Evolutionary conservation across 2,113 vertebrate genomes (phyloP).

Genomic region (Planiliza haematocheilus): DNA sequence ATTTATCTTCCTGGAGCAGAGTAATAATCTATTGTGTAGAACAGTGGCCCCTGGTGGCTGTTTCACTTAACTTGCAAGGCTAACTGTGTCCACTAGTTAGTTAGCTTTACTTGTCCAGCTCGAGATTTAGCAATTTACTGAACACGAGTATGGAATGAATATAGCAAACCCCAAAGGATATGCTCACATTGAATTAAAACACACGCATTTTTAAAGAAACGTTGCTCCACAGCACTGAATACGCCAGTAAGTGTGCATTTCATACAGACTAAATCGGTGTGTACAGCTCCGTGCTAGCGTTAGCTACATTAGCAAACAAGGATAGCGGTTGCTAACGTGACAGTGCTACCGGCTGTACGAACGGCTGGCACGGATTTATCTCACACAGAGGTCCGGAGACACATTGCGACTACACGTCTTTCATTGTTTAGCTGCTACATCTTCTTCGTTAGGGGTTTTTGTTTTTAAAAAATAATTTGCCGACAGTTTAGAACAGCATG

Average conservation of each 20-base stretch:
- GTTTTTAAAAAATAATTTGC: neutral
- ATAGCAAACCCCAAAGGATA: conserved; percentile 18
- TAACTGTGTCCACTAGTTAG: conserved; percentile 47
- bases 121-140: conserved; percentile 61
- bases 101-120: conserved; percentile 61
- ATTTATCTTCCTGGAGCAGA: neutral
- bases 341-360: conserved; percentile 12
- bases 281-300: conserved; percentile 52
- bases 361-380: neutral
- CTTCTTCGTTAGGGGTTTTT: fast-evolving
- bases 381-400: neutral
- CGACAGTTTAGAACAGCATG: neutral
- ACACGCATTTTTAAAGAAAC: conserved; percentile 42
- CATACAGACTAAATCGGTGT: conserved; percentile 26
- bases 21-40: conserved; percentile 4
- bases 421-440: fast-evolving
- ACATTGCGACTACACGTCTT: neutral
- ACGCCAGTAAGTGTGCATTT: conserved; percentile 63
- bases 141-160: conserved; percentile 50
- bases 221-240: conserved; percentile 23
- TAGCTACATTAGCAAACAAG: conserved; percentile 59
- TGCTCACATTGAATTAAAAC: conserved; percentile 58
- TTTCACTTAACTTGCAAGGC: conserved; percentile 26
- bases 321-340: conserved; percentile 44
- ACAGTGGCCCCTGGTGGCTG: conserved; percentile 52